Evolutionary conservation across 2,113 vertebrate species (phyloP), one percentile per base, ranked within the genome.

Genomic region (Danionella cerebrum): DNA sequence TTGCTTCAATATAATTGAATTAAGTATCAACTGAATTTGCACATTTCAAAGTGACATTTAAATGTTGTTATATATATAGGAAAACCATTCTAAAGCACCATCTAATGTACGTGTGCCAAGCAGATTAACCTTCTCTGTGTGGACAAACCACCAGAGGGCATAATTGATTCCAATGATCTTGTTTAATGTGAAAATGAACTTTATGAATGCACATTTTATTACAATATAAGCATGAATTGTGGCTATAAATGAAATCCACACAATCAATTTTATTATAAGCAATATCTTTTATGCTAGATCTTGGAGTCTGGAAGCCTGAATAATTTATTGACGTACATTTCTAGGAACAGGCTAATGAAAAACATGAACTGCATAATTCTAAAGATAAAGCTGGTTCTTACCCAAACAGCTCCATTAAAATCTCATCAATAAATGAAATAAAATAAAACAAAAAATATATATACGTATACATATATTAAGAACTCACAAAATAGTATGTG

Each of bases 401-500:
- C 63, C 59, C 53, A 48, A 65, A 74, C 50, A 70, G 58, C 66
- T 73, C 60, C 68, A 50, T 67, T 38, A 71, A 62, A 76, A 73
- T 36, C 55, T 65, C 36, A 54, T 70, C 58, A 48, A 58, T 57
- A 4, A 70, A 38, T 41, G 16, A 5, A 14, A 48, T 12, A 38
- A 31, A 24, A 45, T 4, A 10, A 25, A 24, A 39, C 59, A 52
- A 59, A 42, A 39, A 39, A 45, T 3, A 35, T 48, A 62, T 54
- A 33, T 18, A 53, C 55, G 31, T n/a, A 36, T 21, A 65, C 76
- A 72, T 59, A 70, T 62, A 60, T 54, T 74, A 81, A 75, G 62
- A 80, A 79, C 70, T 77, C 75, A 73, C 79, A 79, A 84, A 82
- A 85, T 78, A 79, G 80, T 84, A 76, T 69, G 77, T 62, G 78